Evolutionary conservation across 2,113 vertebrate species (phyloP).

Genomic region (Megalops atlanticus): DNA sequence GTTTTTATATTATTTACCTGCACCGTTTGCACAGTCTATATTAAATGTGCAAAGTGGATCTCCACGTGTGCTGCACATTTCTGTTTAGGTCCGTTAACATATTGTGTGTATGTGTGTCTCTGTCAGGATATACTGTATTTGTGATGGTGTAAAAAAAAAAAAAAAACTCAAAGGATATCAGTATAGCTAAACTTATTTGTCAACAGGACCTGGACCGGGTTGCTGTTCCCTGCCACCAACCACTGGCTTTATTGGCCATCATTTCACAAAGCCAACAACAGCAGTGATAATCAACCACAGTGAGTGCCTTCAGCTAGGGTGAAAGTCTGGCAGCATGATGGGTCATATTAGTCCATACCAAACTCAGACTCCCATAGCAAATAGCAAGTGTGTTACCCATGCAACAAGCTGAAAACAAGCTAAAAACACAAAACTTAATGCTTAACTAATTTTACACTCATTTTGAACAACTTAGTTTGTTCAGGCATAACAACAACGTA

Average conservation of each 20-base stretch:
- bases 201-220: constrained; percentile 74
- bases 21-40: neutral
- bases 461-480: neutral
- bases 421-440: neutral
- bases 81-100: constrained; percentile 23
- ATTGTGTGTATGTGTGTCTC: constrained; percentile 23
- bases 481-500: neutral
- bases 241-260: constrained; percentile 73
- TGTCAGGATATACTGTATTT: too few species aligned
- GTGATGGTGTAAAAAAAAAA: neutral
- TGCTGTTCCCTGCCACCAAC: constrained; percentile 75
- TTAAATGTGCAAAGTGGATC: too few species aligned
- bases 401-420: too few species aligned
- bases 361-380: neutral
- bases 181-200: neutral
- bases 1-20: neutral
- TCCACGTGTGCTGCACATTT: too few species aligned
- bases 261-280: constrained; percentile 70
- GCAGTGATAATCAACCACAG: constrained; percentile 70
- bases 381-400: too few species aligned
- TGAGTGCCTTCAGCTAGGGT: constrained; percentile 46
- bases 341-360: neutral
- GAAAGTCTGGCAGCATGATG: neutral
- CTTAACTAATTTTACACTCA: neutral
- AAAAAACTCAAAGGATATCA: neutral